These are phyloP conservation scores for Dicyrtoma fusca DNA, from an alignment of 2,888 invertebrate species.

Conservation along the genomic window DNA sequence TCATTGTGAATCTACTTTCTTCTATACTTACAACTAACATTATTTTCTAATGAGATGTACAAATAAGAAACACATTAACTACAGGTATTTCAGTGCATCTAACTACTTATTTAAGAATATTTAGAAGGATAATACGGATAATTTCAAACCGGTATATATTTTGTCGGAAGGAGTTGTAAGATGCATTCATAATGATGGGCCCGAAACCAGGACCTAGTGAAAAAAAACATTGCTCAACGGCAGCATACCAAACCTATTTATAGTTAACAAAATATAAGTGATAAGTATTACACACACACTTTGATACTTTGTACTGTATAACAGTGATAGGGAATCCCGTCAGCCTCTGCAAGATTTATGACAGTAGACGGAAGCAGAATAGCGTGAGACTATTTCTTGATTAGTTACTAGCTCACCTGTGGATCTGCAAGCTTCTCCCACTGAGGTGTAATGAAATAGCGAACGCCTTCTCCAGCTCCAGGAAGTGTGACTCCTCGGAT, in stretches of 20 bases:
- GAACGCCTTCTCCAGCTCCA: constrained; percentile 74
- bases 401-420: too few species aligned
- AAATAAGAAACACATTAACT: neutral
- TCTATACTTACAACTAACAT: neutral
- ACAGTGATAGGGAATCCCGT: neutral
- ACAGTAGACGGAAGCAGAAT: neutral
- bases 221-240: constrained; percentile 79
- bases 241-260: constrained; percentile 77
- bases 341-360: neutral
- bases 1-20: too few species aligned
- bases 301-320: neutral
- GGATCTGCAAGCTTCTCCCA: constrained; percentile 68
- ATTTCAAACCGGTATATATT: constrained; percentile 69
- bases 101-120: too few species aligned
- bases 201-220: constrained; percentile 70
- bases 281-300: neutral
- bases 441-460: constrained; percentile 78
- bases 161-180: constrained; percentile 72
- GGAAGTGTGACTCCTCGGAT: constrained; percentile 65
- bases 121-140: too few species aligned
- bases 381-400: too few species aligned
- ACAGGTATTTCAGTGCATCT: too few species aligned
- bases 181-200: constrained; percentile 76
- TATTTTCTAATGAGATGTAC: neutral
- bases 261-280: constrained; percentile 38